A percentile compares a stretch with the other conserved stretches of the same genome.
Evolutionary conservation across 2,888 invertebrate species (phyloP).

Genomic region (Pheosia tremula): DNA sequence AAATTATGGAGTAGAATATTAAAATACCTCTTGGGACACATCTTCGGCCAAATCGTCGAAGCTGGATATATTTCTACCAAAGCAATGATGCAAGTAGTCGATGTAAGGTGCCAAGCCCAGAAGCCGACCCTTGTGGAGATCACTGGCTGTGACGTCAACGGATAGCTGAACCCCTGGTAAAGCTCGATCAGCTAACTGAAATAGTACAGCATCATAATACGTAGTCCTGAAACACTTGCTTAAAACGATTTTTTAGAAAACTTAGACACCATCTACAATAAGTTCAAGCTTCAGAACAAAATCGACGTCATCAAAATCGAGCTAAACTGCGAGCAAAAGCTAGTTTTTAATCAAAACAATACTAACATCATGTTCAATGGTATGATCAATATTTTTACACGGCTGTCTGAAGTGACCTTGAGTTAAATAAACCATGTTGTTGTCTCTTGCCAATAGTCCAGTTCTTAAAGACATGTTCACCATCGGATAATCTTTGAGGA

Average conservation of each 20-base stretch:
- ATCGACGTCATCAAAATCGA: too few relatives aligned
- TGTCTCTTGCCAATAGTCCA: slow-evolving; percentile 37
- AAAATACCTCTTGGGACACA: slow-evolving; percentile 28
- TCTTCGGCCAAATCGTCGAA: slow-evolving; percentile 19
- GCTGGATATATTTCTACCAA: slow-evolving; percentile 86
- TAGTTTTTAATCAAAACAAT: background rate
- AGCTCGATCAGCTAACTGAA: background rate
- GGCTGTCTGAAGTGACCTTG: slow-evolving; percentile 50
- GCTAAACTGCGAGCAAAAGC: too few relatives aligned
- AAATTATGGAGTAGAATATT: background rate
- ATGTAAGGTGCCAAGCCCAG: slow-evolving; percentile 92
- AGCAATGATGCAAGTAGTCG: slow-evolving; percentile 91
- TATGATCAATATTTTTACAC: slow-evolving; percentile 40
- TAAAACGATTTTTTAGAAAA: too few relatives aligned
- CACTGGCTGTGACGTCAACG: slow-evolving; percentile 28
- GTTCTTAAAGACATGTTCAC: slow-evolving; percentile 47
- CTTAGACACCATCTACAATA: too few relatives aligned
- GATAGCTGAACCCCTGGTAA: background rate
- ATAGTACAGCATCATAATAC: background rate
- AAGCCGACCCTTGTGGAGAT: slow-evolving; percentile 82
- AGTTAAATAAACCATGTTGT: slow-evolving; percentile 42
- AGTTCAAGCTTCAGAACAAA: too few relatives aligned
- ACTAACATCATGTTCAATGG: slow-evolving; percentile 48
- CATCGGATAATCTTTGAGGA: slow-evolving; percentile 39
- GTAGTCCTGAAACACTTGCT: too few relatives aligned